A percentile compares a stretch with the other conserved stretches of the same genome.
phyloP scores from a whole-genome alignment of 2,113 vertebrate genomes.

The Crotophaga sulcirostris region DNA sequence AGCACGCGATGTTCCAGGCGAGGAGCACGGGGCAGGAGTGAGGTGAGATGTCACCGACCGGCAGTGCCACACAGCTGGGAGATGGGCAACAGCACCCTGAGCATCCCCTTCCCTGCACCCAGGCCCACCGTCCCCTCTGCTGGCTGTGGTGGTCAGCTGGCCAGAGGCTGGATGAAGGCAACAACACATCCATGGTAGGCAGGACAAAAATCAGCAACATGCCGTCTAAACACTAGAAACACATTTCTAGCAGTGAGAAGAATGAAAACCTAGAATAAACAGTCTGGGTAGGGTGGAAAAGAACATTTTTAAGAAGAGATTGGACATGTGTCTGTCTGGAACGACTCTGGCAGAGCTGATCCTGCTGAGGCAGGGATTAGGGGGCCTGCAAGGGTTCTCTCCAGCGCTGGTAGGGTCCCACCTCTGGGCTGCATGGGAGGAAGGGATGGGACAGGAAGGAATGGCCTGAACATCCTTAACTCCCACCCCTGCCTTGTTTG shows the following conservation, averaged over 20 bases:
- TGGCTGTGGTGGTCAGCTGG: fast-evolving
- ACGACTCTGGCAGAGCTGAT: neutral
- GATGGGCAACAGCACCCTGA: neutral
- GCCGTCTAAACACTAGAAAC: neutral
- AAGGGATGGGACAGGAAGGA: neutral
- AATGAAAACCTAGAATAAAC: neutral
- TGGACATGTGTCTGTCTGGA: neutral
- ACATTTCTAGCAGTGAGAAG: neutral
- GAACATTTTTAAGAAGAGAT: neutral
- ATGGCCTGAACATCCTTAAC: neutral
- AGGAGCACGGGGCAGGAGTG: fast-evolving
- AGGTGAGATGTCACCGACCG: too few relatives aligned
- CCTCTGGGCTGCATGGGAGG: neutral
- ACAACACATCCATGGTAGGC: fast-evolving
- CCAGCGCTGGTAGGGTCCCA: neutral
- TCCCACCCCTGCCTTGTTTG: neutral
- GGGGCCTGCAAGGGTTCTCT: neutral
- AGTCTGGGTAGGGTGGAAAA: neutral
- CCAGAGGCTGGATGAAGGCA: neutral
- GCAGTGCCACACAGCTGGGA: neutral
- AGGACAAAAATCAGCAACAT: neutral
- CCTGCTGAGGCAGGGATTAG: neutral
- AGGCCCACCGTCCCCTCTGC: neutral
- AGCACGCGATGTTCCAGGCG: fast-evolving
- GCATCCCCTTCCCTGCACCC: neutral